Evolutionary conservation across 2,888 invertebrate genomes (phyloP).

Genomic region (Nudaria mundana): DNA sequence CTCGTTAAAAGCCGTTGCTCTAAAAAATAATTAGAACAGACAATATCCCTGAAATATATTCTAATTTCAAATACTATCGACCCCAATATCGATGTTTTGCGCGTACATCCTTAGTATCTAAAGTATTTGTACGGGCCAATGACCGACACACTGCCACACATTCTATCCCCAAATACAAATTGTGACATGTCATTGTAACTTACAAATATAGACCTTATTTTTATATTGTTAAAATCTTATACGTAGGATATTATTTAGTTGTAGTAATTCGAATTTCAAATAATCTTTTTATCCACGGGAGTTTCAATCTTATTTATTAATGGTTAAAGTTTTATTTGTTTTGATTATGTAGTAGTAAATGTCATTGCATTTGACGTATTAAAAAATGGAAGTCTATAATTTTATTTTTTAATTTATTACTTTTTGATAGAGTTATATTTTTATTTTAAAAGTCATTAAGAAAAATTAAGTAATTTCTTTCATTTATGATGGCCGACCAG

Average conservation of each 20-base stretch:
- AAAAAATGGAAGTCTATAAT: slow-evolving; percentile 19
- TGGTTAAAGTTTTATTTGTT: slow-evolving; percentile 9
- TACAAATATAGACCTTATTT: slow-evolving; percentile 24
- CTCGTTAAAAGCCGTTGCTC: no score
- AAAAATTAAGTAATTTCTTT: slow-evolving; percentile 12
- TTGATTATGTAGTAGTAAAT: slow-evolving; percentile 24
- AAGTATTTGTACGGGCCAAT: slow-evolving; percentile 65
- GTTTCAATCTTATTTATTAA: no score
- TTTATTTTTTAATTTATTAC: slow-evolving; percentile 31
- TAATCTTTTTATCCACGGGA: slow-evolving; percentile 21
- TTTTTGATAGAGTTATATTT: slow-evolving; percentile 16
- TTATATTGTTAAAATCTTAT: background rate
- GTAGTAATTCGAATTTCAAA: slow-evolving; percentile 24
- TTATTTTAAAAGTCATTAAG: slow-evolving; percentile 7
- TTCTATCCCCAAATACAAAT: slow-evolving; percentile 42
- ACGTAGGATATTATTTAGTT: slow-evolving; percentile 4
- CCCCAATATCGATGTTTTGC: slow-evolving; percentile 36
- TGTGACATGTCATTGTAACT: slow-evolving; percentile 4
- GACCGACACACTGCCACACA: slow-evolving; percentile 74
- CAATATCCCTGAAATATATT: slow-evolving; percentile 18
- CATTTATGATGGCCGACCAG: slow-evolving; percentile 9
- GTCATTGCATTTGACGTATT: slow-evolving; percentile 36
- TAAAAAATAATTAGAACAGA: slow-evolving; percentile 8
- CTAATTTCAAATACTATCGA: slow-evolving; percentile 23
- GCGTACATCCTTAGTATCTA: slow-evolving; percentile 53